Base-by-base conservation (phyloP, 2,113 vertebrate species). In the Progne subis region DNA sequence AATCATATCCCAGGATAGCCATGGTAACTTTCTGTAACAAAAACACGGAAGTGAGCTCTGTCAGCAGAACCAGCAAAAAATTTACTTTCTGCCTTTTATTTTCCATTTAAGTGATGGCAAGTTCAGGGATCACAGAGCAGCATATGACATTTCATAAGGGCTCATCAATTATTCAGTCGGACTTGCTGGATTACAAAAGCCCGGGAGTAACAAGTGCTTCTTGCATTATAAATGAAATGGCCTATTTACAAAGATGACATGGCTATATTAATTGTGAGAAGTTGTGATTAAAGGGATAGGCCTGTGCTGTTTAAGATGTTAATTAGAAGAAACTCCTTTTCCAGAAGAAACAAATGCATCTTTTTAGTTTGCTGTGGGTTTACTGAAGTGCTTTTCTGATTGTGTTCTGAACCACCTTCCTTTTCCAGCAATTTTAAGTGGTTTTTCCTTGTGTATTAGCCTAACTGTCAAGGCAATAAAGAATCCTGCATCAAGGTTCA, bases 101-200 rank as follows among this genome's bases (percentile, higher is more conserved):
- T 88, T 90, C 74, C 32, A 31, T 86, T 61, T 69, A 79, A 90
- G 71, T 46, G 77, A 75, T 70, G 11, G 53, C 50, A 79, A 50
- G 67, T 90, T 91, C 69, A 91, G 88, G 79, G 71, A 93, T 82
- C 70, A 69, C 8, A 19, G 76, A 89, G 60, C 34, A 80, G 37
- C 26, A 3, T 47, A 80, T 82, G 86, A 89, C 59, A 41, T 81
- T 95, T 96, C 57, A 46, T 80, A 79, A 72, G 18, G 18, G 23
- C 87, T 95, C 39, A 94, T 96, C 84, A 96, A 96, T 96, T 95
- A 86, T 96, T 79, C 88, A 95, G 71, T 53, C 87, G 74, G 92
- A 63, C 61, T 78, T 88, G 86, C 52, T 91, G 88, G 82, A 80
- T 88, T 96, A 74, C 86, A 86, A 75, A 94, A 90, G 82, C 12